Evolutionary conservation across 2,888 invertebrate species (phyloP).

Genomic region (Leptothorax acervorum): DNA sequence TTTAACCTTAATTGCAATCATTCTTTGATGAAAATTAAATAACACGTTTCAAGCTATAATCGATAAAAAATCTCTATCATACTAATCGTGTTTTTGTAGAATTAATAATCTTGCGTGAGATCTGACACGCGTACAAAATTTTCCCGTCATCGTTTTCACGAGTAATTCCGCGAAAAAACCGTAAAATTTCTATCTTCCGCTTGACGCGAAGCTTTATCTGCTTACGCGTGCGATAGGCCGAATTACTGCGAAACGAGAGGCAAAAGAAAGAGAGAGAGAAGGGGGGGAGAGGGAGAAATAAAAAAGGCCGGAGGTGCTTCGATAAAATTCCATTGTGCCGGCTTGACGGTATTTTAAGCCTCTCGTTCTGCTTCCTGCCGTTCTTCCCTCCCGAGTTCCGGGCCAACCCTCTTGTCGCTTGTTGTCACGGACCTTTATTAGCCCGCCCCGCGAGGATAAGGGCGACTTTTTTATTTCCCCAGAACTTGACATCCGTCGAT

Average conservation of each 20-base stretch:
- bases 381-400: slow-evolving; percentile 55
- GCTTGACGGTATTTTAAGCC: slow-evolving; percentile 74
- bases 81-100: not conserved
- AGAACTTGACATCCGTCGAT: slow-evolving; percentile 83
- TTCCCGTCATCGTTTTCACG: not conserved
- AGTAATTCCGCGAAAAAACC: slow-evolving; percentile 30
- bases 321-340: slow-evolving; percentile 78
- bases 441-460: slow-evolving; percentile 77
- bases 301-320: slow-evolving; percentile 61
- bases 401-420: slow-evolving; percentile 72
- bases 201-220: slow-evolving; percentile 41
- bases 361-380: slow-evolving; percentile 60
- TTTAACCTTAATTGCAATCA: not conserved
- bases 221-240: slow-evolving; percentile 50
- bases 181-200: slow-evolving; percentile 43
- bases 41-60: not conserved
- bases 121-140: not conserved
- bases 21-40: not conserved
- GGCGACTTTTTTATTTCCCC: slow-evolving; percentile 85
- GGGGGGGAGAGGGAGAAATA: not conserved
- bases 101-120: slow-evolving; percentile 3
- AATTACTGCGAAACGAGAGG: slow-evolving; percentile 40
- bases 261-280: not conserved
- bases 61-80: not conserved
- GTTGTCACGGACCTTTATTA: slow-evolving; percentile 81